Base-by-base conservation (phyloP, 2,888 invertebrate species). In the Dascillus cervinus region DNA sequence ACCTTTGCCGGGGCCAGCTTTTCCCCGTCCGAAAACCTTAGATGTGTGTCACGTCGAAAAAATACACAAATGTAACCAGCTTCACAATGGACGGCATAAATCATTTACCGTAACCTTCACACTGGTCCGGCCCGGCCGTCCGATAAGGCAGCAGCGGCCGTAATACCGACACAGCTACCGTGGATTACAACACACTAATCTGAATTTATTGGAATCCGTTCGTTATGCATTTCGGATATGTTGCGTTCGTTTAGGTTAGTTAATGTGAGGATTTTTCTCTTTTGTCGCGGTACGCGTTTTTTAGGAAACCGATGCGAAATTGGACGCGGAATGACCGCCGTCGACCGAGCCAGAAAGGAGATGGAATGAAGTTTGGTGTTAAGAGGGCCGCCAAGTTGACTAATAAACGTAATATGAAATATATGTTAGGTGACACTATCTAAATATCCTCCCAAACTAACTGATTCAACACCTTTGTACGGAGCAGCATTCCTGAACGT, bases 131-230 rank as follows among this genome's bases (percentile, higher is more conserved):
- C 27, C 29, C 41, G 40, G 36, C 40, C 38, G 43, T 44, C 43
- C 50, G 52, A 51, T 51, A 50, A 50, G 44, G 44, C 46, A 38
- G 42, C 45, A 38, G 42, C 45, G 41, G 35, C 44, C 46, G 43
- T 46, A 43, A 46, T 49, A 49, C 49, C 47, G 47, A 47, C 50
- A 49, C 44, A 41, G 59, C 62, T 62, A 62, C 62, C 54, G 62
- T 60, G 58, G 62, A 62, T 62, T 62, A 60, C 55, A 43, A 50
- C 53, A 54, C 49, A 55, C 53, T 59, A 62, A 62, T 56, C 59
- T 53, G 56, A 59, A 62, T 62, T 62, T 62, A 62, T 62, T 59
- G 57, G 58, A 52, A 56, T 58, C 33, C 30, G 40, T 40, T 40
- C 32, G 29, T 33, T 37, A 27, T 25, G 24, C 34, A 28, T 37